Conservation (phyloP, 2,888 invertebrate species). For the Kryphioiulus occultus region DNA sequence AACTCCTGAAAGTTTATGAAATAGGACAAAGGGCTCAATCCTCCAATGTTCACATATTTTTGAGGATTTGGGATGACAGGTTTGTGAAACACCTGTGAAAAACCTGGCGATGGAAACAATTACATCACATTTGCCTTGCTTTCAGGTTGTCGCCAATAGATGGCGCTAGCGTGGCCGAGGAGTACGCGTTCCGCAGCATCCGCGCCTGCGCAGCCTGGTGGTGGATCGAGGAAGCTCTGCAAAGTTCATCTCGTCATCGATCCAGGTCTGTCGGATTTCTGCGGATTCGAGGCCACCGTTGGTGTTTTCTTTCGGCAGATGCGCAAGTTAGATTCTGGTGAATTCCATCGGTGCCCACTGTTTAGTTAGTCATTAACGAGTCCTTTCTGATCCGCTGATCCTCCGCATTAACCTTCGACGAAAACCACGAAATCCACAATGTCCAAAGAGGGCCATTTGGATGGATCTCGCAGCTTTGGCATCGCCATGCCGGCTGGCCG, state of each 20-base stretch:
- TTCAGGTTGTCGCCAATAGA: not conserved
- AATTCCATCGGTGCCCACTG: not conserved
- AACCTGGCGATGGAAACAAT: no score
- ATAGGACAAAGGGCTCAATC: no score
- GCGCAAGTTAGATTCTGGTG: not conserved
- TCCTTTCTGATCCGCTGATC: not conserved
- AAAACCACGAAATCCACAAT: constrained; percentile 9
- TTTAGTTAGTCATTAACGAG: not conserved
- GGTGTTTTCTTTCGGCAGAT: not conserved
- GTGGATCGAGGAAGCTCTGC: not conserved
- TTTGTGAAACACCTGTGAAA: no score
- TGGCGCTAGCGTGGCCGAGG: not conserved
- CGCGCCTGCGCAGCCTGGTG: not conserved
- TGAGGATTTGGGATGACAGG: no score
- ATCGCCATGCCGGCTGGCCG: not conserved
- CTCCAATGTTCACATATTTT: no score
- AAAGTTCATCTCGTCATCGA: not conserved
- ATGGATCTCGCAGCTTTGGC: not conserved
- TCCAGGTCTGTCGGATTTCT: not conserved
- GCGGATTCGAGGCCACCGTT: not conserved
- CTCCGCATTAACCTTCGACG: not conserved
- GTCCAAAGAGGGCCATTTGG: not conserved
- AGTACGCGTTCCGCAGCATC: not conserved
- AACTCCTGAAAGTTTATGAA: no score
- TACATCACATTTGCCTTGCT: no score